Percentiles rank a stretch among this genome's conserved stretches.
These are phyloP conservation scores for Carettochelys insculpta DNA, from an alignment of 2,113 vertebrate species.

Conservation along the genomic window DNA sequence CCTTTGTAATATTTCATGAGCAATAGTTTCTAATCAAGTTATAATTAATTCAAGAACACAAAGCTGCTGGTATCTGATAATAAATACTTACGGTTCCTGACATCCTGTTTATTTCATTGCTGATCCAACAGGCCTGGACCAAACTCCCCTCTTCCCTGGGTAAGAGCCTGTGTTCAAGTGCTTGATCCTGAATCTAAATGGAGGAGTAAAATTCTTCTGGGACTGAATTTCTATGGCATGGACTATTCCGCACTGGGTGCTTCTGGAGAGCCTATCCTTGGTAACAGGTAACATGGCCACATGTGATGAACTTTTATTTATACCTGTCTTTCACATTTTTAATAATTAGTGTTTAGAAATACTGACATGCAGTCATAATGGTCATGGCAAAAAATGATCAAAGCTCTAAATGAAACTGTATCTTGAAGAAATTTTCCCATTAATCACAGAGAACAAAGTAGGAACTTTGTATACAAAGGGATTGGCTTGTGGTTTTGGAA, in stretches of 20 bases:
- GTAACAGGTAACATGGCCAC: conserved; percentile 79
- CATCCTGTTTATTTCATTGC: not conserved
- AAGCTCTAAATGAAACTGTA: not conserved
- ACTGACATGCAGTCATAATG: not conserved
- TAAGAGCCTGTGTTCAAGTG: conserved; percentile 88
- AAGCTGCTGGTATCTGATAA: not conserved
- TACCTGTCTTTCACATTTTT: not conserved
- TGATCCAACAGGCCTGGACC: conserved; percentile 85
- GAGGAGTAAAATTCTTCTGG: conserved; percentile 94
- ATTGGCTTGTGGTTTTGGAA: not conserved
- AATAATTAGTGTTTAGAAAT: not conserved
- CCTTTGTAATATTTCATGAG: not conserved
- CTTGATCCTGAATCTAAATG: conserved; percentile 88
- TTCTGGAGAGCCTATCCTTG: conserved; percentile 85
- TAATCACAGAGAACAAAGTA: not conserved
- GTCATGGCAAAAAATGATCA: not conserved
- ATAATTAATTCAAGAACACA: not conserved
- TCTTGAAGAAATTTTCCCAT: not conserved
- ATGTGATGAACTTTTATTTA: not conserved
- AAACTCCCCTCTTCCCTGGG: conserved; percentile 90
- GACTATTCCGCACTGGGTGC: conserved; percentile 85
- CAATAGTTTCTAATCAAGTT: not conserved
- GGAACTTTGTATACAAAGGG: not conserved
- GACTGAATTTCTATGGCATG: conserved; percentile 93
- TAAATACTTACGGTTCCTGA: not conserved